Evolutionary conservation across 2,888 invertebrate genomes (phyloP), one percentile per base, ranked within the genome.

Genomic region (Pseudanteris insignis): DNA sequence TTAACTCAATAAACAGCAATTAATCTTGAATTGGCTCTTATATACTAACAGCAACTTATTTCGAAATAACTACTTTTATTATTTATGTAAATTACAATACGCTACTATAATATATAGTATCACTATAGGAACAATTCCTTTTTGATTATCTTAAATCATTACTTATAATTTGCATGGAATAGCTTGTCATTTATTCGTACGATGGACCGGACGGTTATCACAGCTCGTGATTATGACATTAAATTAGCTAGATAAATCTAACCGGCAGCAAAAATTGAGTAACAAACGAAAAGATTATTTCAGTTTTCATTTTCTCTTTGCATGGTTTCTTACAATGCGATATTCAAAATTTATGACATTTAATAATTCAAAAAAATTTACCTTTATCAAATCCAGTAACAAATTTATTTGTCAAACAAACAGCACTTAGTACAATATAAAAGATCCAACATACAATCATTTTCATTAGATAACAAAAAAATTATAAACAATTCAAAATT

Each of bases 1-100:
- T 78, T 76, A 71, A 74, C 72, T 73, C 72, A 78, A 78, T 78
- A 74, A 75, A 74, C 73, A 70, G 67, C 76, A 77, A 77, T 78
- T 78, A 73, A 70, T 68, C 67, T 68, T 71, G 71, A 76, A 77
- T 75, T 74, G 72, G 63, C 57, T 63, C 43, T 38, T 28, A 43
- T 57, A 54, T 37, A 48, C 55, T 11, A 47, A 36, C 53, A 43
- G 38, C 54, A 29, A 30, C 25, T 41, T 24, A 37, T 28, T 53
- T 18, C 40, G 53, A 62, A 28, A 46, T 38, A 30, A 51, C 26
- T 44, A 47, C 55, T 40, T 24, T 30, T 13, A 38, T 4, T 18
- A 4, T 18, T 18, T 6, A 3, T 18, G 6, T 18, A 18, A 3
- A 18, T 3, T 18, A 18, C 18, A 18, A 18, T n/a, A n/a, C 18